Evolutionary conservation across 1,140 invertebrate genomes (phyloP), one percentile per base, ranked within the genome.

Genomic region (Drosophila melanica): DNA sequence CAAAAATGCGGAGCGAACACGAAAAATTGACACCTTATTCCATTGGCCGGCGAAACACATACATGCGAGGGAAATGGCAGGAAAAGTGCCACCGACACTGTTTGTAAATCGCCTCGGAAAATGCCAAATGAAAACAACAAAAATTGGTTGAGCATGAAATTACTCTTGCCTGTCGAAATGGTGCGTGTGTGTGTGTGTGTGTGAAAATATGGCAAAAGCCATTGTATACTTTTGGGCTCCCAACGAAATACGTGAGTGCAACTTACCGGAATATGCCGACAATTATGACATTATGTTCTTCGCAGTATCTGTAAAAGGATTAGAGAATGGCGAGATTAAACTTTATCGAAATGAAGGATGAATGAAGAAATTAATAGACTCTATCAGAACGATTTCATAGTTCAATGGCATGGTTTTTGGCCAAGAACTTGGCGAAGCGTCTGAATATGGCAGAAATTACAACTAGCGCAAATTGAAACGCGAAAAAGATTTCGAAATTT

Each of bases 131-230:
- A 66, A 81, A 81, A 63, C 77, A 90, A 84, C 80, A 75, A 90
- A 89, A 84, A 63, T 90, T 77, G 75, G 75, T 90, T 90, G 73
- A 90, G 86, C 86, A 90, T 90, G 85, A 90, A 90, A 90, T 90
- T 90, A 76, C 63, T 55, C 33, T 44, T 41, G 41, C 53, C 45
- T 65, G 35, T 51, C 4, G 41, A 64, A 55, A 45, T 23, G 4
- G 5, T 39, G 48, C 37, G 30, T 16, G 20, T 45, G 48, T 50
- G 50, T 27, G 18, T 69, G 50, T 30, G 33, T 4, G 4, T 16
- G n/a, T 39, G 18, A 44, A 9, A 54, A 45, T 45, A 50, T 60
- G 60, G 35, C 44, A 47, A 76, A 81, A 53, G 62, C 77, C 71
- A 71, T 86, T 85, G 81, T 77, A 85, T 85, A 67, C 77, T 85